A percentile compares a stretch with the other conserved stretches of the same genome.
phyloP scores from a whole-genome alignment of 2,888 invertebrate genomes.

The Harpalus rufipes region DNA sequence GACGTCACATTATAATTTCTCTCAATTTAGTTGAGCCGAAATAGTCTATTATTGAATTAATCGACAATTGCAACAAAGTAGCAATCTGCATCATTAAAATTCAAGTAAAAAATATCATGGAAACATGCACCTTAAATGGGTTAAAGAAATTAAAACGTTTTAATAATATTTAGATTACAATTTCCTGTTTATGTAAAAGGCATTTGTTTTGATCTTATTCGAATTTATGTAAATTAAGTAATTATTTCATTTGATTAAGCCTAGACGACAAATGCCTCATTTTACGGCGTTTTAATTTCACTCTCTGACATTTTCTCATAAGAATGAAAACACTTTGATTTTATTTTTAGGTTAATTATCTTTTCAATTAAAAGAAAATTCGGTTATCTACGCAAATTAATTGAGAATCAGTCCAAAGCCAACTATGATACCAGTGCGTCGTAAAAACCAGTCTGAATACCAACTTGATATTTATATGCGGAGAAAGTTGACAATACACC shows the following conservation, averaged over 20 bases:
- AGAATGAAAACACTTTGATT: constrained; percentile 15
- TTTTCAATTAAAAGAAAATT: constrained; percentile 43
- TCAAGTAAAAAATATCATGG: too few relatives aligned
- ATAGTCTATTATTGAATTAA: too few relatives aligned
- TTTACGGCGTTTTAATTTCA: neutral
- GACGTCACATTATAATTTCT: too few relatives aligned
- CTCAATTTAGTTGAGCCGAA: too few relatives aligned
- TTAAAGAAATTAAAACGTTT: constrained; percentile 4
- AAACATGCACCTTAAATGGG: neutral
- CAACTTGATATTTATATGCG: constrained; percentile 42
- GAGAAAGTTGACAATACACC: constrained; percentile 65
- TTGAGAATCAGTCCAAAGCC: constrained; percentile 45
- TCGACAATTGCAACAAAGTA: too few relatives aligned
- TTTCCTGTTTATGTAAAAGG: neutral
- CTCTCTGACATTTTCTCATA: constrained; percentile 23
- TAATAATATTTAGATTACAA: neutral
- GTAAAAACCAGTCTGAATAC: constrained; percentile 46
- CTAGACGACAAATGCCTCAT: neutral
- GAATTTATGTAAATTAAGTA: neutral
- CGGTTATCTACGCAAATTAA: constrained; percentile 40
- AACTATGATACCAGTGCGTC: constrained; percentile 33
- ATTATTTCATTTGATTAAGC: neutral
- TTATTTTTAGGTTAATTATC: constrained; percentile 36
- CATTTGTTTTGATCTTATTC: neutral
- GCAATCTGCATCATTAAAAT: too few relatives aligned